phyloP scores from a whole-genome alignment of 2,797 vertebrate species.

The Alcedo quadribrachys region DNA sequence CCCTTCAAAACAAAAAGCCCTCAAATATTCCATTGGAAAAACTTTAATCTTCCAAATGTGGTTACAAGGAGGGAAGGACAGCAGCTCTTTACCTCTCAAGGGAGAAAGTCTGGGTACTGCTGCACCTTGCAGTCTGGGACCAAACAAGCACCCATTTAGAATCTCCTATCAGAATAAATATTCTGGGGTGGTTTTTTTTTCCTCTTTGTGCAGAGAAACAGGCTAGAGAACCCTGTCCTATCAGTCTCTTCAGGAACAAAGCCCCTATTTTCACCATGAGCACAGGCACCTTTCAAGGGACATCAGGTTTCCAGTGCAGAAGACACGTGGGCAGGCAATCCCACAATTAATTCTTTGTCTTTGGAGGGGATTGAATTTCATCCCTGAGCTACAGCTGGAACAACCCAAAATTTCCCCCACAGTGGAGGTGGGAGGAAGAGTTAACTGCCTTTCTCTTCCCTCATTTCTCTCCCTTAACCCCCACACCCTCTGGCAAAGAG shows the following conservation, averaged over 20 bases:
- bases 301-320: neutral
- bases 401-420: neutral
- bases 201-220: neutral
- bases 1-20: slow-evolving; percentile 43
- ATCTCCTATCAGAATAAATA: neutral
- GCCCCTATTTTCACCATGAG: neutral
- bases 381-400: neutral
- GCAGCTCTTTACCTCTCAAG: neutral
- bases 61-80: slow-evolving; percentile 1
- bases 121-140: neutral
- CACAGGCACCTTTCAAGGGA: neutral
- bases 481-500: neutral
- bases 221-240: neutral
- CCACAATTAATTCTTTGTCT: neutral
- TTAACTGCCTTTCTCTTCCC: neutral
- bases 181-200: neutral
- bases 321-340: neutral
- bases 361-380: neutral
- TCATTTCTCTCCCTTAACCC: neutral
- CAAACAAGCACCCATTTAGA: neutral
- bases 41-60: neutral
- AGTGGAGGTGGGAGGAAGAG: neutral
- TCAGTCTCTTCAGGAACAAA: neutral
- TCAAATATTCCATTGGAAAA: slow-evolving; percentile 59
- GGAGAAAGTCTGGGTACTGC: neutral